These are phyloP conservation scores for Coelinius sp. DNA, from an alignment of 2,888 invertebrate genomes.

Conservation along the genomic window DNA sequence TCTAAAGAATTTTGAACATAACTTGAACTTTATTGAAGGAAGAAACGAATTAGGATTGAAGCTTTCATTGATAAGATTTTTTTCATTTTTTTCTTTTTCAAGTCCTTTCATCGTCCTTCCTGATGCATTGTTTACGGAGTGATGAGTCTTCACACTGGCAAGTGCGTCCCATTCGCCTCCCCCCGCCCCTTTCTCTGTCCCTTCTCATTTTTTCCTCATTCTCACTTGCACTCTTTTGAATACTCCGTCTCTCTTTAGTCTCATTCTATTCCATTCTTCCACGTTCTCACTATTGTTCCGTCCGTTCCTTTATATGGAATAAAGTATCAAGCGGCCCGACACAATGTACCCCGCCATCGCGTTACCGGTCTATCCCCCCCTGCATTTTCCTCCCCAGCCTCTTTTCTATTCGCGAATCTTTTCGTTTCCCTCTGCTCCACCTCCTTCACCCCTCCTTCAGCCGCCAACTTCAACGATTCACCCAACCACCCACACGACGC, in stretches of 20 bases:
- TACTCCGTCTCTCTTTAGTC: conserved; percentile 58
- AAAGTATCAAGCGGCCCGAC: conserved; percentile 68
- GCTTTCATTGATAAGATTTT: not conserved
- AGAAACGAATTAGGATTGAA: too few species aligned
- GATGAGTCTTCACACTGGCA: conserved; percentile 69
- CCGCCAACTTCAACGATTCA: conserved; percentile 25
- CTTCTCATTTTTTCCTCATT: conserved; percentile 7
- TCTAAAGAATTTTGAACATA: too few species aligned
- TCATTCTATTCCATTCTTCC: conserved; percentile 68
- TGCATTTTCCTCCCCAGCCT: conserved; percentile 40
- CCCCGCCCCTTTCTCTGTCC: conserved; percentile 30
- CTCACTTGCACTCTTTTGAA: conserved; percentile 26
- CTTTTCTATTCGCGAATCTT: conserved; percentile 46
- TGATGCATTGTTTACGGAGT: conserved; percentile 68
- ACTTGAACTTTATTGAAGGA: too few species aligned
- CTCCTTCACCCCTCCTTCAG: conserved; percentile 19
- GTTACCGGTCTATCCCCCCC: conserved; percentile 58
- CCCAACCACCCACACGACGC: conserved; percentile 29
- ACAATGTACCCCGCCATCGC: conserved; percentile 64
- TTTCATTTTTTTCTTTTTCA: not conserved
- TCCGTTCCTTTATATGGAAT: conserved; percentile 68
- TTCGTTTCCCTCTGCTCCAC: conserved; percentile 33
- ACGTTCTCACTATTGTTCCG: conserved; percentile 67
- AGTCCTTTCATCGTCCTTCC: not conserved
- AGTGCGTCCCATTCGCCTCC: conserved; percentile 41